Percentiles rank a stretch among this genome's conserved stretches.
Conservation (phyloP, 2,888 invertebrate genomes). For the Phasia obesa region DNA sequence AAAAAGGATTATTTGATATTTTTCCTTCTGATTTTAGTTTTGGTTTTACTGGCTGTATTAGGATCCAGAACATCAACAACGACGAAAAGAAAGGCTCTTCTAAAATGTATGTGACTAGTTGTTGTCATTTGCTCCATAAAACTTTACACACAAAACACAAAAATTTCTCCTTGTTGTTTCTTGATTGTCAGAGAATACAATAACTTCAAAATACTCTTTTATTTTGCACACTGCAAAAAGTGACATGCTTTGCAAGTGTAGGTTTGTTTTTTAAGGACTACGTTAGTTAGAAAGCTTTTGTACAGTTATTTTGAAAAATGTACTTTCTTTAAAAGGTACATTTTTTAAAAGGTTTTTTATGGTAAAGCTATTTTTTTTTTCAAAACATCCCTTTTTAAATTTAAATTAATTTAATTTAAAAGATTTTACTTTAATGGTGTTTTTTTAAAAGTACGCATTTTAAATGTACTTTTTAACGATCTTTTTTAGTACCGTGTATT, state of each 20-base stretch:
- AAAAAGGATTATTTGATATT: constrained; percentile 10
- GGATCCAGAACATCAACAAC: constrained; percentile 6
- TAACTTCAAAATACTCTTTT: not conserved
- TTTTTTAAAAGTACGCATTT: no score
- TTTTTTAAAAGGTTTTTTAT: no score
- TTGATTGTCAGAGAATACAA: not conserved
- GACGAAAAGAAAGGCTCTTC: not conserved
- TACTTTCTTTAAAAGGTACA: no score
- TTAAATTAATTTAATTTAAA: no score
- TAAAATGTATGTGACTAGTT: not conserved
- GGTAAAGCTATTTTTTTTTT: no score
- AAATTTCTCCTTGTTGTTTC: constrained; percentile 5
- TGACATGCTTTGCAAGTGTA: not conserved
- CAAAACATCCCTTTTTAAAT: no score
- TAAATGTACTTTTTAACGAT: no score
- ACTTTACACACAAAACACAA: not conserved
- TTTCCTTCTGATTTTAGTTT: not conserved
- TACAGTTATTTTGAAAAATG: no score
- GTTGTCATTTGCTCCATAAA: not conserved
- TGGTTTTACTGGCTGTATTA: not conserved
- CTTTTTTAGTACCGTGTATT: no score
- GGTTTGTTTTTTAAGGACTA: not conserved
- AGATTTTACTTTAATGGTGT: no score
- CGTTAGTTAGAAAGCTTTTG: no score
- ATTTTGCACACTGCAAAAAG: not conserved